Evolutionary conservation across 1,140 invertebrate species (phyloP), one percentile per base, ranked within the genome.

Genomic region (Papilio polytes): DNA sequence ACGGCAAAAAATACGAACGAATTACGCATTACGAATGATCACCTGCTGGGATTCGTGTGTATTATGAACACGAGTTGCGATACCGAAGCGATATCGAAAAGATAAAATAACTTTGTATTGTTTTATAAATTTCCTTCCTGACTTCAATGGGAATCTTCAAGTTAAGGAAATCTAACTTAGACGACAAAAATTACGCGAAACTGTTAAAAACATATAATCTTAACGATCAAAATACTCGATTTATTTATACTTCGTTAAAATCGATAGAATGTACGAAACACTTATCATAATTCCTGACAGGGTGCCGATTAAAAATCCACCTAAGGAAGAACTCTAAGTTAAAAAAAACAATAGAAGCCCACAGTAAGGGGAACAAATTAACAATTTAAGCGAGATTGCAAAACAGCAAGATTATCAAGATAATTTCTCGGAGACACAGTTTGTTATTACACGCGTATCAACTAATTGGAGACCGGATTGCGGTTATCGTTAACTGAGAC

Each of bases 1-100:
- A 10, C 46, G 20, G 8, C 83, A 86, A 91, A 91, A 89, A 90
- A 87, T 74, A 81, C 81, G 81, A 78, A 88, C 90, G 86, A 86
- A 90, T 91, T 89, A 87, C 86, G 82, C 83, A 86, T 88, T 89
- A 81, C 82, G 81, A 41, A 41, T 74, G 78, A 82, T 70, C 87
- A 80, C 90, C 85, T 80, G 88, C 90, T 90, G 88, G 20, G 86
- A 80, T 53, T 83, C 74, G 84, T 85, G 77, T 84, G 84, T 84
- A 85, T 84, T 83, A 74, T 78, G 53, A 78, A 80, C 63, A 46
- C n/a, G 10, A 53, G 74, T n/a, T 18, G 22, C 70, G 78, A 66
- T 66, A 63, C 12, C 22, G 12, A 12, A 63, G 4, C 20, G 22
- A 78, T 82, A 59, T 44, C 26, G 15, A 80, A 80, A n/a, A 53